Conservation (phyloP, 2,888 invertebrate species). For the Drosophila kanekoi region DNA sequence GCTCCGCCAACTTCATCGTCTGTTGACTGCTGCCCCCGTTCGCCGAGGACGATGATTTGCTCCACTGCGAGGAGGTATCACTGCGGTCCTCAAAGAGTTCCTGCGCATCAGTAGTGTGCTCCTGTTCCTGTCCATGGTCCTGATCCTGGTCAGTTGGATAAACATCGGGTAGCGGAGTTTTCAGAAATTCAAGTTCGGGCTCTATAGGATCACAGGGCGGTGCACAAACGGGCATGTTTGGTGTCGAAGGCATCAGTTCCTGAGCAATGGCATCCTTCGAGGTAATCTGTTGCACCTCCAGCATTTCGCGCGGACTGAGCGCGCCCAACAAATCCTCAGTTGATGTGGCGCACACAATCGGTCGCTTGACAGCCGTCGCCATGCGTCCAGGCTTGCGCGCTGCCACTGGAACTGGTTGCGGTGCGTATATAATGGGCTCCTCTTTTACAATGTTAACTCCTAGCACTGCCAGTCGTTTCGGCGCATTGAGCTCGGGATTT, state of each 20-base stretch:
- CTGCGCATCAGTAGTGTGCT: background rate
- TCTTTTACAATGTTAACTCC: slow-evolving; percentile 45
- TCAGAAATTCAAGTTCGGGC: slow-evolving; percentile 78
- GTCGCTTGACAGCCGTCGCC: slow-evolving; percentile 73
- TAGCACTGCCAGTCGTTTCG: slow-evolving; percentile 51
- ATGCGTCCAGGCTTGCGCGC: slow-evolving; percentile 58
- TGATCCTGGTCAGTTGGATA: slow-evolving; percentile 2
- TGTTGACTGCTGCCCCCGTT: slow-evolving; percentile 57
- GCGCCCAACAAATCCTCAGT: slow-evolving; percentile 72
- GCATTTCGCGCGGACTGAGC: slow-evolving; percentile 43
- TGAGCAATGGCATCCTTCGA: slow-evolving; percentile 41
- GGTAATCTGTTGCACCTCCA: slow-evolving; percentile 41
- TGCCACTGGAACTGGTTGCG: slow-evolving; percentile 86
- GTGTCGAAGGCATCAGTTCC: slow-evolving; percentile 23
- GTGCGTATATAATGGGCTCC: slow-evolving; percentile 90
- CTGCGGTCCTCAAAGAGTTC: slow-evolving; percentile 76
- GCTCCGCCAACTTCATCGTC: slow-evolving; percentile 71
- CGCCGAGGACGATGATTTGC: slow-evolving; percentile 82
- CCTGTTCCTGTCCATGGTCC: background rate
- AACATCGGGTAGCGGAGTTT: slow-evolving; percentile 67
- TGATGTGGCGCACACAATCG: slow-evolving; percentile 77
- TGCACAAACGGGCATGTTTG: slow-evolving; percentile 18
- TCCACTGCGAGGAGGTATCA: slow-evolving; percentile 83
- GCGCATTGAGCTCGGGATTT: slow-evolving; percentile 91
- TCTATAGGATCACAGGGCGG: slow-evolving; percentile 75